Conservation (phyloP, 2,888 invertebrate species). For the Sylvicola cinctus region DNA sequence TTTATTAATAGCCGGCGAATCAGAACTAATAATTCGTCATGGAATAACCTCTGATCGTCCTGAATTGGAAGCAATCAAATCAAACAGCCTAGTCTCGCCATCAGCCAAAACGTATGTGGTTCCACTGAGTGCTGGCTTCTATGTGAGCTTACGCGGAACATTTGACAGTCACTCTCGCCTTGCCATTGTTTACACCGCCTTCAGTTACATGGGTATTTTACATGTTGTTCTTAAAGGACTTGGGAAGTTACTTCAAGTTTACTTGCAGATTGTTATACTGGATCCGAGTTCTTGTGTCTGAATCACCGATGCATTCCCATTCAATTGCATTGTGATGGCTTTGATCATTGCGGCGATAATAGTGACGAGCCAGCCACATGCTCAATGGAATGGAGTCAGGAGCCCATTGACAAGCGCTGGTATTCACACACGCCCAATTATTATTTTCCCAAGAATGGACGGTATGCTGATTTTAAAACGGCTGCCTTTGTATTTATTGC, state of each 20-base stretch:
- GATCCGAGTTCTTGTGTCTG: slow-evolving; percentile 45
- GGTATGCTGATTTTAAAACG: slow-evolving; percentile 41
- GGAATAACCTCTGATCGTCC: slow-evolving; percentile 43
- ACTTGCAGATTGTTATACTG: slow-evolving; percentile 39
- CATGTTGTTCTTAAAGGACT: background rate
- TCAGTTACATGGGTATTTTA: slow-evolving; percentile 41
- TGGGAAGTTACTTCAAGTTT: background rate
- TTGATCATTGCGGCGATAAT: slow-evolving; percentile 55
- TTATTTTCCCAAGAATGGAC: slow-evolving; percentile 45
- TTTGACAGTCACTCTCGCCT: slow-evolving; percentile 40
- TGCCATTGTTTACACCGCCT: slow-evolving; percentile 46
- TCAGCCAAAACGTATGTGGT: slow-evolving; percentile 35
- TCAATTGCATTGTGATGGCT: slow-evolving; percentile 48
- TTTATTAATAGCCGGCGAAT: slow-evolving; percentile 30
- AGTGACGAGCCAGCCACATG: slow-evolving; percentile 46
- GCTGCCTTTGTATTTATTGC: slow-evolving; percentile 41
- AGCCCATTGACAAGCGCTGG: slow-evolving; percentile 34
- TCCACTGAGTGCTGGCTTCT: slow-evolving; percentile 41
- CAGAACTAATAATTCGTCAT: slow-evolving; percentile 40
- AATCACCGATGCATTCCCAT: slow-evolving; percentile 49
- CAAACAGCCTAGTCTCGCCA: slow-evolving; percentile 14
- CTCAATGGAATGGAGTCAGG: slow-evolving; percentile 31
- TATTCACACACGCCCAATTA: slow-evolving; percentile 48
- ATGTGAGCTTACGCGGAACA: slow-evolving; percentile 41
- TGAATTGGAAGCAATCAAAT: slow-evolving; percentile 29